Conservation (phyloP, 2,888 invertebrate genomes). For the Halocaridina rubra region DNA sequence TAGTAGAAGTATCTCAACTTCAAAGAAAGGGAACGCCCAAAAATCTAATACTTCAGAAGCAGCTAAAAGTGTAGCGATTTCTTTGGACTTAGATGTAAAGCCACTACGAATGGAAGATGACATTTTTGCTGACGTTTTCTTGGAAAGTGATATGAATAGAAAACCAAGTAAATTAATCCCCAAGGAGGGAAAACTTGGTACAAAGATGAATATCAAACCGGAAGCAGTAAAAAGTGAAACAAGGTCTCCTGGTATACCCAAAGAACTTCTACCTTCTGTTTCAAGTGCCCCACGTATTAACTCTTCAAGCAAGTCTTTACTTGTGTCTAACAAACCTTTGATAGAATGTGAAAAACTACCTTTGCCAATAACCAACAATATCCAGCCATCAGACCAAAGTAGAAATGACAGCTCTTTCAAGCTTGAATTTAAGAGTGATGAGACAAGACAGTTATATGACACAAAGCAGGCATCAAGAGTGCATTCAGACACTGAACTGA, state of each 20-base stretch:
- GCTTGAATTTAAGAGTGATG: too few relatives aligned
- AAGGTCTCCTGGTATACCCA: background rate
- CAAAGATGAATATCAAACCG: too few relatives aligned
- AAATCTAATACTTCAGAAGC: background rate
- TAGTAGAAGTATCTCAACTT: constrained; percentile 7
- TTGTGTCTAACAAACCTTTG: too few relatives aligned
- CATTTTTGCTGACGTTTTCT: constrained; percentile 62
- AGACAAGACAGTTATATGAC: too few relatives aligned
- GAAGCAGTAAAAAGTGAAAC: background rate
- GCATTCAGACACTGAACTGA: background rate
- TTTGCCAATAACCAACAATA: background rate
- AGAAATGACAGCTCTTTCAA: background rate
- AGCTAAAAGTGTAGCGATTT: constrained; percentile 35
- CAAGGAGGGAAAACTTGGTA: too few relatives aligned
- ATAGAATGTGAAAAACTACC: too few relatives aligned
- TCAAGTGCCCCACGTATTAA: background rate
- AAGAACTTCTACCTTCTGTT: constrained; percentile 66
- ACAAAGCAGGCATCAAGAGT: background rate
- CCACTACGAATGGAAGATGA: constrained; percentile 64
- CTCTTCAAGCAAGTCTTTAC: background rate
- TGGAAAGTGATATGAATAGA: too few relatives aligned
- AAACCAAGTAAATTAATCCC: too few relatives aligned
- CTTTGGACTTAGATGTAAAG: constrained; percentile 62
- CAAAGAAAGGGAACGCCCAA: background rate
- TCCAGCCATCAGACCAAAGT: background rate